Conservation (phyloP, 2,113 vertebrate species). For the Colaptes auratus region DNA sequence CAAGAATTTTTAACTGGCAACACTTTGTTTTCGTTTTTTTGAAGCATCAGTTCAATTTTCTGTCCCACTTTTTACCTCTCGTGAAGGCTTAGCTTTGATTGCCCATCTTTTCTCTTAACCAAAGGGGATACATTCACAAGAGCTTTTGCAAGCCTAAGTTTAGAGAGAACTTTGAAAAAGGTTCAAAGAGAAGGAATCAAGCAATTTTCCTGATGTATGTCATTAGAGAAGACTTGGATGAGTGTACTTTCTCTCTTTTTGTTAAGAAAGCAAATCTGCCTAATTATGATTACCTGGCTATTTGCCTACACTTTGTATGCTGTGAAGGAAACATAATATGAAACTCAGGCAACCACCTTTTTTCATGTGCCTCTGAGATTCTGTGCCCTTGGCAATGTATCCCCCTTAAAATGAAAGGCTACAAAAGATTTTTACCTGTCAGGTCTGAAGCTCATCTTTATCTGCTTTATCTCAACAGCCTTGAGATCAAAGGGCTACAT, state of each 20-base stretch:
- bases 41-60: constrained; percentile 22
- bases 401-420: constrained; percentile 31
- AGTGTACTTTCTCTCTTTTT: not conserved
- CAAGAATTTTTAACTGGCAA: constrained; percentile 46
- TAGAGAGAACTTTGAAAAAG: constrained; percentile 7
- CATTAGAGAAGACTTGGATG: constrained; percentile 23
- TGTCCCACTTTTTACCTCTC: constrained; percentile 1
- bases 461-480: constrained; percentile 51
- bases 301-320: constrained; percentile 50
- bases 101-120: not conserved
- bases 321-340: constrained; percentile 17
- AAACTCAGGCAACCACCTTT: constrained; percentile 37
- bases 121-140: not conserved
- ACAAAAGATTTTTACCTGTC: constrained; percentile 57
- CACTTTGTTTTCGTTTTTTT: constrained; percentile 34
- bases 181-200: constrained; percentile 56
- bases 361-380: constrained; percentile 19
- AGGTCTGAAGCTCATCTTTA: constrained; percentile 41
- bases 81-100: not conserved
- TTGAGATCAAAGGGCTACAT: constrained; percentile 49
- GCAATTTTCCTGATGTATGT: constrained; percentile 27
- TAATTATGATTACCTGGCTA: constrained; percentile 50
- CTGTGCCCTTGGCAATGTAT: not conserved
- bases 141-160: constrained; percentile 1
- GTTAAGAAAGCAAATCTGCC: constrained; percentile 29